Evolutionary conservation across 2,797 vertebrate species (phyloP).

Genomic region (Scomberomorus guttatus): DNA sequence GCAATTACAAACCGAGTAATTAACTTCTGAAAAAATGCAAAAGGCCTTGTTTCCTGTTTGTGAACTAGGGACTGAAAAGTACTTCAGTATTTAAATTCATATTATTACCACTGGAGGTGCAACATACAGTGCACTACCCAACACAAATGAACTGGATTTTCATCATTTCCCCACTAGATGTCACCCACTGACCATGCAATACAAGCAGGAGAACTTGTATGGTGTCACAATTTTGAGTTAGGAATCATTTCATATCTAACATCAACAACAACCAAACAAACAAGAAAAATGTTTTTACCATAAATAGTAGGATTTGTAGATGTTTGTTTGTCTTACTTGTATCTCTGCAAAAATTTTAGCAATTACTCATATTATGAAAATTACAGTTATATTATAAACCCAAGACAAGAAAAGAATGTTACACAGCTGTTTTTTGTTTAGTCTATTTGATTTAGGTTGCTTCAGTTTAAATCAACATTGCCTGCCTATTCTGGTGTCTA

Average conservation of each 20-base stretch:
- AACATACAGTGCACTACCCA: background rate
- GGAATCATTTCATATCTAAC: background rate
- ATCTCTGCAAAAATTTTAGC: background rate
- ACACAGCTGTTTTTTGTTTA: background rate
- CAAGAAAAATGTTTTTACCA: background rate
- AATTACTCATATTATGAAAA: background rate
- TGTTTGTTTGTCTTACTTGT: background rate
- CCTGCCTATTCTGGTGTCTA: background rate
- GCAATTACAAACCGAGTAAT: background rate
- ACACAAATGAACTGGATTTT: background rate
- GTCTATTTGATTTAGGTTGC: background rate
- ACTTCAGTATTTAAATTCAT: background rate
- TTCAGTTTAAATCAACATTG: background rate
- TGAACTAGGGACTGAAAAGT: background rate
- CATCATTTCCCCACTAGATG: slow-evolving; percentile 74
- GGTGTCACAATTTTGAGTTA: slow-evolving; percentile 34
- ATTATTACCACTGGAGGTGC: background rate
- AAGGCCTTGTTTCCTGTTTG: background rate
- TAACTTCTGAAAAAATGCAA: background rate
- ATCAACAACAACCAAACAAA: background rate
- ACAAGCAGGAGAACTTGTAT: background rate
- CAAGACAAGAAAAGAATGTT: background rate
- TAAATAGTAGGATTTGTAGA: background rate
- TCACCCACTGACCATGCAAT: slow-evolving; percentile 69
- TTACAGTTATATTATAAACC: background rate